Conservation (phyloP, 2,888 invertebrate genomes). For the Chrysina gloriosa region DNA sequence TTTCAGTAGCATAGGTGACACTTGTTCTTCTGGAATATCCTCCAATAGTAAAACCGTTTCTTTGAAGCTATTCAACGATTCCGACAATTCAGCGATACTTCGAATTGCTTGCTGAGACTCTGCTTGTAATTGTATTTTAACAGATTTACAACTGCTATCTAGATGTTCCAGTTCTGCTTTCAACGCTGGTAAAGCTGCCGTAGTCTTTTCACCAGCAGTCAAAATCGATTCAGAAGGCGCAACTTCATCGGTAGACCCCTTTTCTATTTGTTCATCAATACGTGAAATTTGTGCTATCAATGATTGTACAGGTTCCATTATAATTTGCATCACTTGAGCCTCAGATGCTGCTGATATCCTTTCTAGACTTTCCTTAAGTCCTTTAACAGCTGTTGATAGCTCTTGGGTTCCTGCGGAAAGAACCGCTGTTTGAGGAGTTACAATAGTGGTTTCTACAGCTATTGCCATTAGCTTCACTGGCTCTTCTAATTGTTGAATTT, state of each 20-base stretch:
- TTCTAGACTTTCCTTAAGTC: neutral
- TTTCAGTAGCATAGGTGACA: neutral
- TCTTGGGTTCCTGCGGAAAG: neutral
- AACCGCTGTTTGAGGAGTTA: neutral
- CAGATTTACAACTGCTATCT: constrained; percentile 3
- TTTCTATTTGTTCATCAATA: constrained; percentile 7
- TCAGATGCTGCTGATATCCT: neutral
- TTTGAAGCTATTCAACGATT: neutral
- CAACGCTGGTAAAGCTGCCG: neutral
- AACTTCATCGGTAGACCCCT: too few relatives aligned
- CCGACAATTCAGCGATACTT: constrained; percentile 3
- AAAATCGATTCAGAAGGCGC: neutral
- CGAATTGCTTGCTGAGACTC: constrained; percentile 21
- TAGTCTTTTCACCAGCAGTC: neutral
- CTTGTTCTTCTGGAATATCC: neutral
- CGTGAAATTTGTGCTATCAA: neutral
- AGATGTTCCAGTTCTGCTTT: constrained; percentile 17
- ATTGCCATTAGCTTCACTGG: constrained; percentile 8
- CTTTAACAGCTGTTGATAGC: neutral
- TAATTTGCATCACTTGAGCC: neutral
- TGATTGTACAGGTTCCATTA: constrained; percentile 1
- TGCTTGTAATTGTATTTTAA: constrained; percentile 6
- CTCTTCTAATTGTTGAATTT: constrained; percentile 3
- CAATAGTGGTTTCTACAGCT: neutral
- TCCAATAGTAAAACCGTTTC: neutral